These are phyloP conservation scores for Oikopleura albicans DNA, from an alignment of 23 tunicate species.

Conservation along the genomic window DNA sequence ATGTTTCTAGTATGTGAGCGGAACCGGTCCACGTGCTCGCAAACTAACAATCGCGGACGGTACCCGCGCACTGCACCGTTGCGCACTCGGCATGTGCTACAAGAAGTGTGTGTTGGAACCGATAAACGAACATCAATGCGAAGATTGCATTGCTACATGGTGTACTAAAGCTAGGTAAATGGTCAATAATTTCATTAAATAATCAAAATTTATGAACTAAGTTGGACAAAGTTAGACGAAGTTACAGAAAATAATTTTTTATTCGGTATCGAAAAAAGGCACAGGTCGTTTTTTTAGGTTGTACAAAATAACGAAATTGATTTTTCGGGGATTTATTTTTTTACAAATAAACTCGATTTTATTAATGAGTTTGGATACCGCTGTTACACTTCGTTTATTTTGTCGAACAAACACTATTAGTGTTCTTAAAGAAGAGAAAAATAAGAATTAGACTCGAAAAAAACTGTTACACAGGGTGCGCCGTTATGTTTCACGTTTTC, in stretches of 20 bases:
- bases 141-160: not conserved
- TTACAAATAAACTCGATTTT: not conserved
- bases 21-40: not conserved
- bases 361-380: not conserved
- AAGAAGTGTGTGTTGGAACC: not conserved
- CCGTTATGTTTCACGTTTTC: no score
- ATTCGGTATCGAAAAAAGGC: not conserved
- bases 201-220: no score
- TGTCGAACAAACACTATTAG: no score
- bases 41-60: not conserved
- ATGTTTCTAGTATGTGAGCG: not conserved
- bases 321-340: no score
- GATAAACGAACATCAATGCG: not conserved
- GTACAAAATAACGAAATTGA: no score
- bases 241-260: not conserved
- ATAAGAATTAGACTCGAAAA: no score
- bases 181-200: no score
- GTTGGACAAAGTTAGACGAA: no score
- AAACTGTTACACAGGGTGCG: no score
- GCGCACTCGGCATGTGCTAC: conserved; percentile 10
- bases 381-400: no score
- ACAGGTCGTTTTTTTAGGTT: no score
- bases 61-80: not conserved
- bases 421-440: no score
- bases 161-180: not conserved